phyloP scores from a whole-genome alignment of 1,140 invertebrate species.

The Drosophila persimilis region DNA sequence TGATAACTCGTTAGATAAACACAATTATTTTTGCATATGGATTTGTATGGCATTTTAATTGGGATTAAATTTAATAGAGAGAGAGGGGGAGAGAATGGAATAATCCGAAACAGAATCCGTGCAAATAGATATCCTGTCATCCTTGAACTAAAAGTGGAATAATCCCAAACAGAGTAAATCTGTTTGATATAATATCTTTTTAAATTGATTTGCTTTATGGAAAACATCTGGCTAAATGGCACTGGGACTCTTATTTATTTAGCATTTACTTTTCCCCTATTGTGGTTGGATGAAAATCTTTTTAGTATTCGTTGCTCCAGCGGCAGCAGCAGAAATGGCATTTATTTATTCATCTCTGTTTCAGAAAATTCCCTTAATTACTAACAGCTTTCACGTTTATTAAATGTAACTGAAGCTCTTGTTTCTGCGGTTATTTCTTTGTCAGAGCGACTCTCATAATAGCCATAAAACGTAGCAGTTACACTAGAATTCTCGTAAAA shows the following conservation, averaged over 20 bases:
- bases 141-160: too few relatives aligned
- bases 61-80: background rate
- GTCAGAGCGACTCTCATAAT: constrained; percentile 21
- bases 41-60: background rate
- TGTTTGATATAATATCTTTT: too few relatives aligned
- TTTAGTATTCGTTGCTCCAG: constrained; percentile 17
- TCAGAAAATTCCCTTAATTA: background rate
- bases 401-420: constrained; percentile 32
- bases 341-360: constrained; percentile 17
- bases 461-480: constrained; percentile 16
- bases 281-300: constrained; percentile 29
- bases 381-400: constrained; percentile 11
- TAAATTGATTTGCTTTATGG: too few relatives aligned
- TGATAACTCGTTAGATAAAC: constrained; percentile 6
- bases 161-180: too few relatives aligned
- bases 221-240: too few relatives aligned
- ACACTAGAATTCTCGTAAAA: constrained; percentile 14
- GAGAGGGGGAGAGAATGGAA: too few relatives aligned
- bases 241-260: constrained; percentile 7
- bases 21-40: constrained; percentile 5
- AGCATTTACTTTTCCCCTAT: constrained; percentile 28
- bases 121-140: too few relatives aligned
- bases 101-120: too few relatives aligned
- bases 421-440: constrained; percentile 13
- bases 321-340: constrained; percentile 17